Evolutionary conservation across 2,888 invertebrate genomes (phyloP), one percentile per base, ranked within the genome.

Genomic region (Tinea trinotella): DNA sequence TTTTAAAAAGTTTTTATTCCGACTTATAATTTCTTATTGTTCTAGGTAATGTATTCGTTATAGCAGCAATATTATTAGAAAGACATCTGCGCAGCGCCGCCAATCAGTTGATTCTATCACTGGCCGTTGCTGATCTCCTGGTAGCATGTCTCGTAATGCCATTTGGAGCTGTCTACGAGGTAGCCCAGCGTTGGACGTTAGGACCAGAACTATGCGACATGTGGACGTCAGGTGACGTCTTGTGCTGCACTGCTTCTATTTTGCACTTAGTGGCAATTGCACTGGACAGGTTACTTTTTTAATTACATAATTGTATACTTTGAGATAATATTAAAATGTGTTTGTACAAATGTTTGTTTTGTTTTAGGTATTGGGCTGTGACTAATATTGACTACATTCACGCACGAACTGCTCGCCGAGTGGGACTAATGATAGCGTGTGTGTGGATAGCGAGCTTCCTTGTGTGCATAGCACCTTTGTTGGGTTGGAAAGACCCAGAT

Each of bases 11-110:
- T n/a, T n/a, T n/a, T n/a, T n/a, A n/a, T n/a, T n/a, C n/a, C n/a
- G n/a, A n/a, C n/a, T 15, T 15, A 17, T 15, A 15, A 48, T 17
- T 15, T 48, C 17, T 13, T 17, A 4, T 18, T 22, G 9, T 81
- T 77, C 3, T 88, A 94, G 97, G 97, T 60, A 98, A 98, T 80
- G 93, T 96, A 55, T 95, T 97, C 82, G 97, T 98, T 66, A 96
- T 97, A 79, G 93, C 95, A 22, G 97, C 97, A 58, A 95, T 98
- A 64, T 81, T 96, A 57, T 83, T 96, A 63, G 97, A 96, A 74
- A 87, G 93, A 60, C 93, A 94, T 73, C 87, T 97, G 57, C 94
- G 95, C 68, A 94, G 92, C 65, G 95, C 95, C 24, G 94, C 95
- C 56, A 96, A 97, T 84, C 96, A 96, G 81, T 86, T 97, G 67